These are phyloP conservation scores for Corythaeola cristata DNA, from an alignment of 2,113 vertebrate genomes.

Conservation along the genomic window DNA sequence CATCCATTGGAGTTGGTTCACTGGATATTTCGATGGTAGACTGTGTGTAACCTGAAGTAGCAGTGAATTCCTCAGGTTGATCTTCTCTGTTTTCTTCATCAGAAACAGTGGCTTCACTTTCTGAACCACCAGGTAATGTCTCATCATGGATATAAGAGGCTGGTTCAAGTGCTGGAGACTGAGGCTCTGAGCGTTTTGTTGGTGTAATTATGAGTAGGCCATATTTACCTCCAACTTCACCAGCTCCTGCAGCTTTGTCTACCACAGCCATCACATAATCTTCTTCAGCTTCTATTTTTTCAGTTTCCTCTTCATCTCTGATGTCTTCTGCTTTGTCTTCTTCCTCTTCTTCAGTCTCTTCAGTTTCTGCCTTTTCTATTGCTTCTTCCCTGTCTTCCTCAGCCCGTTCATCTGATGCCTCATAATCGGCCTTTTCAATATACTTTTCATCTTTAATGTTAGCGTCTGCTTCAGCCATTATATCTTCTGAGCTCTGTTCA, in stretches of 20 bases:
- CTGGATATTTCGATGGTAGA: conserved; percentile 95
- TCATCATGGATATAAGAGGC: conserved; percentile 88
- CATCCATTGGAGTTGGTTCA: conserved; percentile 93
- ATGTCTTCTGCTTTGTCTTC: conserved; percentile 75
- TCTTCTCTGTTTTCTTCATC: conserved; percentile 92
- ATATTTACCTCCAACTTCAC: conserved; percentile 72
- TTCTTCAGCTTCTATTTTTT: conserved; percentile 65
- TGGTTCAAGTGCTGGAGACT: conserved; percentile 80
- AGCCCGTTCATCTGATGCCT: conserved; percentile 69
- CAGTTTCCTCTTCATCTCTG: conserved; percentile 72
- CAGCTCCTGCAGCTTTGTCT: conserved; percentile 73
- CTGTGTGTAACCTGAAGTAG: conserved; percentile 88
- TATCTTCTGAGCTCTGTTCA: conserved; percentile 46
- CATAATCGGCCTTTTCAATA: conserved; percentile 70
- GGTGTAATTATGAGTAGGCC: conserved; percentile 69
- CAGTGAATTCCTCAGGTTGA: conserved; percentile 86
- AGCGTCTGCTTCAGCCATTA: conserved; percentile 36
- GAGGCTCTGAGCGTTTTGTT: conserved; percentile 77
- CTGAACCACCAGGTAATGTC: conserved; percentile 83
- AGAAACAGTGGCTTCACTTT: conserved; percentile 86
- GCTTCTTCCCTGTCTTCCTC: conserved; percentile 78
- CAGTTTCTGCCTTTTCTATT: conserved; percentile 76
- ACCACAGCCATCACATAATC: conserved; percentile 76
- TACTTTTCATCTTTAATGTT: conserved; percentile 40
- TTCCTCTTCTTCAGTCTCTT: conserved; percentile 73